These are phyloP conservation scores for Castor canadensis DNA, from an alignment of 2,113 vertebrate species.

Conservation along the genomic window DNA sequence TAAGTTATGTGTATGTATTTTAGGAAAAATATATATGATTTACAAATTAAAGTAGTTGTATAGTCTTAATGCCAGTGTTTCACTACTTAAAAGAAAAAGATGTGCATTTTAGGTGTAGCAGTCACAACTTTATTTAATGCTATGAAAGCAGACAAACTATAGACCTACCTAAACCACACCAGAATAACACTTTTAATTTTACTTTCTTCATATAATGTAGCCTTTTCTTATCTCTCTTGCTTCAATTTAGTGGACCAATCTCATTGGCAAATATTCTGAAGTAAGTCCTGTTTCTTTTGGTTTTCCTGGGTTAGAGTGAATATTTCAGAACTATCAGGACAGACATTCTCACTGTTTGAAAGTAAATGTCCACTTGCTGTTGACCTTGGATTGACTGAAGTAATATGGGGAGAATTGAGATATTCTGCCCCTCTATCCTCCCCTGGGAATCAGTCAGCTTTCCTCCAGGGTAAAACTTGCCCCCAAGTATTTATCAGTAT, in stretches of 20 bases:
- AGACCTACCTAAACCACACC: background rate
- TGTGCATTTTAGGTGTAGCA: background rate
- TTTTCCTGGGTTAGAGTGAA: background rate
- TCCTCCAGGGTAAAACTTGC: background rate
- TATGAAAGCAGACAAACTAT: background rate
- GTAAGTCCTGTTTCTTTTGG: background rate
- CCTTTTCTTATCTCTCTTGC: constrained; percentile 20
- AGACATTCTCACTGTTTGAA: background rate
- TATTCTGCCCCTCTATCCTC: background rate
- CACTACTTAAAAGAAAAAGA: background rate
- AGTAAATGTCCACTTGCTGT: background rate
- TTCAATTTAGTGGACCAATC: background rate
- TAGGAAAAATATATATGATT: background rate
- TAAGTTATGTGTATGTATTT: background rate
- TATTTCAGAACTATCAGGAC: background rate
- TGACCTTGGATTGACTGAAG: background rate
- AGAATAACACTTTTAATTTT: background rate
- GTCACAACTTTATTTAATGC: background rate
- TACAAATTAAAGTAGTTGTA: background rate
- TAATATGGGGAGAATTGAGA: background rate
- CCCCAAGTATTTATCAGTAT: background rate
- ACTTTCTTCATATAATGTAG: background rate
- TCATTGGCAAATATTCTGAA: constrained; percentile 8
- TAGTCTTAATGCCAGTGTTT: background rate
- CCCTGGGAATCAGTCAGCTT: background rate